A percentile compares a stretch with the other conserved stretches of the same genome.
phyloP scores from a whole-genome alignment of 2,888 invertebrate genomes.

The Crossocerus cetratus region DNA sequence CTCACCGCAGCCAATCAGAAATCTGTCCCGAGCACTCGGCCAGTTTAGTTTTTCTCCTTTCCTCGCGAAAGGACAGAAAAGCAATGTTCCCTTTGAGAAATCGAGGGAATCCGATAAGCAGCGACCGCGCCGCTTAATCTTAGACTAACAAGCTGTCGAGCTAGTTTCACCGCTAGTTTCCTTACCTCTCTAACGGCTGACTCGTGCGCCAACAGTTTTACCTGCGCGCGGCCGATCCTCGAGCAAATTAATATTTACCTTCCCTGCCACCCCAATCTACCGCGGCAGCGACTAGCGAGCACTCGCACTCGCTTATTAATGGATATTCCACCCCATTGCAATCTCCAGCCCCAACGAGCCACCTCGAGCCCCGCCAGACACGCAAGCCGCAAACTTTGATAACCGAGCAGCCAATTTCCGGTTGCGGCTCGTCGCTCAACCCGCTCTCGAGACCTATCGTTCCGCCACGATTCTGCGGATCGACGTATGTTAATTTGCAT shows the following conservation, averaged over 20 bases:
- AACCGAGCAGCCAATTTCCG: conserved; percentile 77
- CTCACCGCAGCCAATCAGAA: neutral
- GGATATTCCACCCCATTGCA: conserved; percentile 67
- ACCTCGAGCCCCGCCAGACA: conserved; percentile 66
- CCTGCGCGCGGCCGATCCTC: conserved; percentile 54
- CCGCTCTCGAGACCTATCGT: neutral
- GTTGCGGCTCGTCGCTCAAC: conserved; percentile 70
- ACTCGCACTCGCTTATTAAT: conserved; percentile 75
- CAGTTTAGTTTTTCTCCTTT: too few relatives aligned
- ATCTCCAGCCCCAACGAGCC: conserved; percentile 37
- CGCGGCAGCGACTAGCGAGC: conserved; percentile 58
- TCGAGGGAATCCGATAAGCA: too few relatives aligned
- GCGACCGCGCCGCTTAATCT: too few relatives aligned
- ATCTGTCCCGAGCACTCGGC: neutral
- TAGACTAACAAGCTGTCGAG: too few relatives aligned
- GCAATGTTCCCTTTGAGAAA: too few relatives aligned
- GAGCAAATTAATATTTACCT: conserved; percentile 76
- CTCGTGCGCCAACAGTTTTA: conserved; percentile 33
- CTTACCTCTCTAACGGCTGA: conserved; percentile 21
- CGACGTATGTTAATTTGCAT: neutral
- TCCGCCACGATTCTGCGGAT: neutral
- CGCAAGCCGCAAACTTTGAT: conserved; percentile 77
- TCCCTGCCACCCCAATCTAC: conserved; percentile 66
- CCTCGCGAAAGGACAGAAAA: too few relatives aligned
- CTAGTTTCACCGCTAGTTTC: too few relatives aligned